A percentile compares a stretch with the other conserved stretches of the same genome.
Conservation (phyloP, 2,113 vertebrate genomes). For the Jaculus jaculus region DNA sequence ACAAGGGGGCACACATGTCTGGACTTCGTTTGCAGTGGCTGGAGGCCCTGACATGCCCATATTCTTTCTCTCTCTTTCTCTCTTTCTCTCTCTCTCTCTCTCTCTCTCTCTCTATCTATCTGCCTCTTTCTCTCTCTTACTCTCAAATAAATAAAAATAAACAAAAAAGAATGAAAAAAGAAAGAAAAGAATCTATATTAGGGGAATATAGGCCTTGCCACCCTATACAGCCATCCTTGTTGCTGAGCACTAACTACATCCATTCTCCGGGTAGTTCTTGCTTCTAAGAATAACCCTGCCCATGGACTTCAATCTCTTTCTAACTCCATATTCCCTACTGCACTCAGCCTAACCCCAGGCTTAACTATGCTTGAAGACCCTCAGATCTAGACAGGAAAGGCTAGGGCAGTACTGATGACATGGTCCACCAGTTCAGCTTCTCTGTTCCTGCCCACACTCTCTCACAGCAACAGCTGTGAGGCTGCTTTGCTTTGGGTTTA, state of each 20-base stretch:
- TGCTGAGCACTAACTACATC: conserved; percentile 2
- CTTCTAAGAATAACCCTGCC: not conserved
- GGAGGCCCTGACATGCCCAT: too few species aligned
- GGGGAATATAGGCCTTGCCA: not conserved
- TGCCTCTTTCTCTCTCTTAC: too few species aligned
- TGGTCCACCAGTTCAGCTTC: not conserved
- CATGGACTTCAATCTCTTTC: not conserved
- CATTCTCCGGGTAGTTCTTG: not conserved
- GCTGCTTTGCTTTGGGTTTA: not conserved
- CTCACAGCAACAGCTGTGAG: not conserved
- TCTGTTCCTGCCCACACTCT: not conserved
- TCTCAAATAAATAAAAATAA: too few species aligned
- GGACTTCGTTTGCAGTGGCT: too few species aligned
- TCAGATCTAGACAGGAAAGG: too few species aligned
- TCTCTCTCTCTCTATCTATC: too few species aligned
- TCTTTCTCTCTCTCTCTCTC: too few species aligned
- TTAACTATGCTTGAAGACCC: not conserved
- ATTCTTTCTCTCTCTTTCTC: too few species aligned
- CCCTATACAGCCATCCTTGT: not conserved
- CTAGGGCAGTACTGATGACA: not conserved
- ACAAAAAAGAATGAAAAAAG: too few species aligned
- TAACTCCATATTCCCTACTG: not conserved
- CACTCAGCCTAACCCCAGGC: not conserved
- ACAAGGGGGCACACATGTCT: too few species aligned
- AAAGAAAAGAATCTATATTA: not conserved